phyloP scores from a whole-genome alignment of 2,113 vertebrate species.

The Zeus faber region DNA sequence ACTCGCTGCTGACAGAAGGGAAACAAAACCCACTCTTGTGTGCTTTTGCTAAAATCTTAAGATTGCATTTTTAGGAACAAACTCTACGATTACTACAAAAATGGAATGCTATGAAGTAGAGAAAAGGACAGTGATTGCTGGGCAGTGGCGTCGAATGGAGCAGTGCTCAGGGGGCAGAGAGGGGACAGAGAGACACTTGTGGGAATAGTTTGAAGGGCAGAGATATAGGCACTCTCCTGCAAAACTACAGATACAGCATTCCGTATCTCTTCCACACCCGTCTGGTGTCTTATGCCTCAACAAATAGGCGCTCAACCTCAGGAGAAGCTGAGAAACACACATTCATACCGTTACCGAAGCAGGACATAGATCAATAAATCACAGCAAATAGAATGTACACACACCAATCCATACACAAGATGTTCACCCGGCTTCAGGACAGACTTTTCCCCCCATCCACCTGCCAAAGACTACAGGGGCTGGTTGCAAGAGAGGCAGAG shows the following conservation, averaged over 20 bases:
- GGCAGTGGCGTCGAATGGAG: slow-evolving; percentile 35
- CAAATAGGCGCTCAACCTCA: slow-evolving; percentile 1
- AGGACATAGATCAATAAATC: slow-evolving; percentile 18
- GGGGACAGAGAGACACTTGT: slow-evolving; percentile 33
- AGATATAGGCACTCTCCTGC: slow-evolving; percentile 33
- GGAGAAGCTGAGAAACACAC: slow-evolving; percentile 19
- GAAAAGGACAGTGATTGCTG: slow-evolving; percentile 38
- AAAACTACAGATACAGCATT: slow-evolving; percentile 26
- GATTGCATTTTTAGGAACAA: slow-evolving; percentile 12
- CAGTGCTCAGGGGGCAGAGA: background rate
- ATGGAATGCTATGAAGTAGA: slow-evolving; percentile 71
- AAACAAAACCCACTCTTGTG: slow-evolving; percentile 12
- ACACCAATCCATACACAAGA: slow-evolving; percentile 32
- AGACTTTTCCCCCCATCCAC: slow-evolving; percentile 8
- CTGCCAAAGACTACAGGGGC: slow-evolving; percentile 17
- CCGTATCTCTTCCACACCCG: slow-evolving; percentile 3
- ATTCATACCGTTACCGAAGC: slow-evolving; percentile 21
- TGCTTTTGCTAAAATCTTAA: background rate
- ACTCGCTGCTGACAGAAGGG: slow-evolving; percentile 1
- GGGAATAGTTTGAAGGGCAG: slow-evolving; percentile 19
- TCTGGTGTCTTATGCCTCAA: background rate
- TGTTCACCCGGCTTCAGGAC: slow-evolving; percentile 43
- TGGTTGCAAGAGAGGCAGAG: slow-evolving; percentile 24
- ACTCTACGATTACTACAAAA: slow-evolving; percentile 36
- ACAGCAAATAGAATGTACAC: slow-evolving; percentile 22